phyloP scores from a whole-genome alignment of 2,113 vertebrate species.

The Opisthocomus hoazin region DNA sequence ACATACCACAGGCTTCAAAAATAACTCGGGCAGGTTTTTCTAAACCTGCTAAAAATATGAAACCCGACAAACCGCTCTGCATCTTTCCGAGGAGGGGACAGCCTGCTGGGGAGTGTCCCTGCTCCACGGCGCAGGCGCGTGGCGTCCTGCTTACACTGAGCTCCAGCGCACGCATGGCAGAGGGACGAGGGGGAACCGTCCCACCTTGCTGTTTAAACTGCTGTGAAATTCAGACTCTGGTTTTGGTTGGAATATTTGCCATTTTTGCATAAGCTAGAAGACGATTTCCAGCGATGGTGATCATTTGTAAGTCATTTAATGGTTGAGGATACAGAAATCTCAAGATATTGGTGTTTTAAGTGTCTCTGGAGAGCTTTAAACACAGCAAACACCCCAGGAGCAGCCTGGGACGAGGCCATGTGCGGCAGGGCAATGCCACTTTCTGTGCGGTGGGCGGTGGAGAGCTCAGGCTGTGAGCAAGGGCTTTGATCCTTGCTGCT shows the following conservation, averaged over 20 bases:
- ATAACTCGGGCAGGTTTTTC: constrained; percentile 8
- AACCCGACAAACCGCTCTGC: neutral
- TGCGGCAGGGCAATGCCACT: neutral
- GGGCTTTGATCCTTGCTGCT: neutral
- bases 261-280: constrained; percentile 19
- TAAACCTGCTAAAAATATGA: constrained; percentile 8
- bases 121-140: accelerated
- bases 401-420: neutral
- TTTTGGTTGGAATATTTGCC: constrained; percentile 31
- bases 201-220: neutral
- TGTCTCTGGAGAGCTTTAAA: constrained; percentile 55
- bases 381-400: constrained; percentile 18
- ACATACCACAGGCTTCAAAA: neutral
- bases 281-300: constrained; percentile 39
- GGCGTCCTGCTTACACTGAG: neutral
- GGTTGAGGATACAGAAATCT: constrained; percentile 36
- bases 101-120: neutral
- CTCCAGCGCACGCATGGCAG: neutral
- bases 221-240: constrained; percentile 44
- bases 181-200: neutral
- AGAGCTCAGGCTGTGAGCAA: neutral
- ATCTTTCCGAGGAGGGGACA: neutral
- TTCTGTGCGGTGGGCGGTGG: accelerated
- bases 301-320: constrained; percentile 49
- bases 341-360: constrained; percentile 43